Evolutionary conservation across 2,113 vertebrate genomes (phyloP), one percentile per base, ranked within the genome.

Genomic region (Panthera tigris): DNA sequence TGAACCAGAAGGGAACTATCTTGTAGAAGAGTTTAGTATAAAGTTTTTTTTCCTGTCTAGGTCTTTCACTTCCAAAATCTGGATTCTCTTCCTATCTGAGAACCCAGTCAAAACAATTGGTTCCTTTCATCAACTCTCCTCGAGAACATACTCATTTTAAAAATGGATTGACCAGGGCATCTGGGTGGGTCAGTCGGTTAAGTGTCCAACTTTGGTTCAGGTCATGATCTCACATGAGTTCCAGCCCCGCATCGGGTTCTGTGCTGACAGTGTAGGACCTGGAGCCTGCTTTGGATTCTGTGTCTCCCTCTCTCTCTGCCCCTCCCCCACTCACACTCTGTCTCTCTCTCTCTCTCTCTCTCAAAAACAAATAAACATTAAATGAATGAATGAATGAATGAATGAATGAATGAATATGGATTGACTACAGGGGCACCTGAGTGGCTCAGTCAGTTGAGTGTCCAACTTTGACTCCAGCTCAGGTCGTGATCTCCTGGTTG

Each of bases 41-140:
- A 61, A 21, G 2, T 39, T 80, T 78, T 25, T 25, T 71, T 93
- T 93, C 15, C 36, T 23, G 10, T 94, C n/a, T 95, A 29, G 25
- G 0, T 84, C 1, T 92, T 94, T 41, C 14, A 5, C 52, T 91
- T 73, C 23, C 88, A 69, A 87, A 31, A 93, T 31, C 31, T 66
- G 18, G 27, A 76, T 76, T 91, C 55, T 79, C 2, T 93, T 79
- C 68, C 93, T 89, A 82, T 41, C 57, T 94, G 74, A 97, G 52
- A 94, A 95, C 18, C 27, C 18, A 92, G 63, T 68, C 48, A 87
- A 96, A 87, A 55, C 57, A 94, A 79, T 66, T 52, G 16, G 7
- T 66, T 93, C 31, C 27, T 87, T 88, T 83, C 57, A 68, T 87
- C 73, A 83, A 29, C 19, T n/a, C 96, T 92, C 21, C 50, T 7